Conservation (phyloP, 2,888 invertebrate species). For the Ectemnius lituratus region DNA sequence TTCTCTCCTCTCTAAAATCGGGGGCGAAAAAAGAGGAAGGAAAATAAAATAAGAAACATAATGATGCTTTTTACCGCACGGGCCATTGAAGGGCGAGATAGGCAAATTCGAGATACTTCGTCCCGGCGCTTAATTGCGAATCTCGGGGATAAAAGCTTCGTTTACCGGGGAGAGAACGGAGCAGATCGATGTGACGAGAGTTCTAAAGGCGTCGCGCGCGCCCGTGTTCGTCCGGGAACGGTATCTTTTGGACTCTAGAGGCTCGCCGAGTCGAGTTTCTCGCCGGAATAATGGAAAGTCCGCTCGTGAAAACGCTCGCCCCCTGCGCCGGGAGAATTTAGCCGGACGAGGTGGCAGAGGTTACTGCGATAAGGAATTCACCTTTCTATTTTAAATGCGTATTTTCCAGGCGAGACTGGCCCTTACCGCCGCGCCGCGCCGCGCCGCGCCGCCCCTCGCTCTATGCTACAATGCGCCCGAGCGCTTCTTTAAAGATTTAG, state of each 20-base stretch:
- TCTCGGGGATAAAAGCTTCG: slow-evolving; percentile 11
- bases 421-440: no score
- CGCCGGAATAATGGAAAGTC: slow-evolving; percentile 22
- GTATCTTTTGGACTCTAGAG: slow-evolving; percentile 32
- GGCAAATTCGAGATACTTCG: no score
- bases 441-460: no score
- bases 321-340: slow-evolving; percentile 9
- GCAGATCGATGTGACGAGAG: background rate
- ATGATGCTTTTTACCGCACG: no score
- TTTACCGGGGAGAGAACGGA: slow-evolving; percentile 6
- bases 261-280: slow-evolving; percentile 15
- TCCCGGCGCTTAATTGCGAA: background rate
- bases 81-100: no score
- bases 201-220: slow-evolving; percentile 13
- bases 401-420: no score
- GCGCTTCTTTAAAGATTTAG: no score
- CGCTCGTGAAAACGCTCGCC: slow-evolving; percentile 7
- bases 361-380: background rate
- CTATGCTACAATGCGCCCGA: no score
- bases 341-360: slow-evolving; percentile 8
- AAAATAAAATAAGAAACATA: no score
- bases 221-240: slow-evolving; percentile 13
- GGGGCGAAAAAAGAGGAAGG: no score
- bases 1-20: no score
- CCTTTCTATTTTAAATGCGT: no score